Base-by-base conservation (phyloP, 2,797 vertebrate genomes). In the Pagetopsis macropterus region DNA sequence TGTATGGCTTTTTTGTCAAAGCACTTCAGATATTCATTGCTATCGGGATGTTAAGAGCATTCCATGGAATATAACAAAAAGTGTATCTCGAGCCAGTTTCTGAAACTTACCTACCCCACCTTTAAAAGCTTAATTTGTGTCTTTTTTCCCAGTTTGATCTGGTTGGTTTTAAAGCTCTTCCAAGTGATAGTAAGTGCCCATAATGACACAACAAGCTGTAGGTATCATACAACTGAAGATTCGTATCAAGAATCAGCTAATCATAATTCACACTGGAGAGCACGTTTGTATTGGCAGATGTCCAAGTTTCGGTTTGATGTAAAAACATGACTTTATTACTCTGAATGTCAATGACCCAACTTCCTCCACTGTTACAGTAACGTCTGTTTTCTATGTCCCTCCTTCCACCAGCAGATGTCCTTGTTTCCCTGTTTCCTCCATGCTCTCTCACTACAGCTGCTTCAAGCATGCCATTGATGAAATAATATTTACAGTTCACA, bases 381-480 rank as follows among this genome's bases (percentile, higher is more conserved):
- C 4, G 40, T 2, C 15, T 49, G 2, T 19, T 54, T 6, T 56
- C 33, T 13, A 49, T 12, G 11, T 33, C 1, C 48, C 27, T 21
- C 14, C 0, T 51, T 55, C 64, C 37, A 56, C 91, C 94, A 90
- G 81, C 86, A 94, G 92, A 76, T 87, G 93, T 87, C 92, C 40
- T 87, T 69, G 9, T 86, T 87, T 78, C 45, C 27, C 27, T 14
- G 49, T 19, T 71, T 62, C 2, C 5, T 3, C 11, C 65, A 17
- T 1, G 5, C n/a, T 15, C 17, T 44, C 43, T 56, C 65, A 62
- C 82, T 81, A 19, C 9, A n/a, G 70, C 85, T 67, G 67, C 60
- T 79, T 71, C 88, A 92, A 70, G 89, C 88, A 70, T 90, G 88
- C 83, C 91, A 88, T 88, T 81, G 79, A 90, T 68, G 76, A 86